Conservation (phyloP, 2,113 vertebrate genomes). For the Channa maculata region DNA sequence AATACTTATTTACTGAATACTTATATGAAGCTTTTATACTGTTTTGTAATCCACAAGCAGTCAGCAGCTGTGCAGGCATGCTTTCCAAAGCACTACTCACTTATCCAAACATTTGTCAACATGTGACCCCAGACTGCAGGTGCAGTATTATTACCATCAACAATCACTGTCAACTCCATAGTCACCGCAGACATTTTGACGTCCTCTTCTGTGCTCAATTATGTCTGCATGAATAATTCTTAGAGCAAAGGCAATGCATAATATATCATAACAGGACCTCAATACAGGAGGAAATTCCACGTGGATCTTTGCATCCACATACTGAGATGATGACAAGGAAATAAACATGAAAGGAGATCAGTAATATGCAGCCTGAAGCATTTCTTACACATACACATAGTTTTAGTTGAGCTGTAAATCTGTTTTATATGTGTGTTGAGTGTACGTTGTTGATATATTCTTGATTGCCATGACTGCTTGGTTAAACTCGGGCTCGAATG, state of each 20-base stretch:
- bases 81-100: conserved; percentile 15
- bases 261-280: conserved; percentile 47
- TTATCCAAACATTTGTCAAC: conserved; percentile 22
- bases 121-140: conserved; percentile 6
- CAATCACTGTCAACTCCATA: conserved; percentile 41
- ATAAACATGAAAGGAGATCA: conserved; percentile 26
- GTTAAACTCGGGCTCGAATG: conserved; percentile 9
- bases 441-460: background rate
- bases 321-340: conserved; percentile 34
- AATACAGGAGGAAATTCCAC: conserved; percentile 13
- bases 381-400: background rate
- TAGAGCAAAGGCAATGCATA: conserved; percentile 51
- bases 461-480: background rate
- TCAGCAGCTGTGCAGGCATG: background rate
- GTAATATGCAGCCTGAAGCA: background rate
- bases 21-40: background rate
- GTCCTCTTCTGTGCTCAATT: conserved; percentile 53
- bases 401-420: conserved; percentile 1
- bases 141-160: conserved; percentile 19
- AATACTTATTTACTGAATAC: no score
- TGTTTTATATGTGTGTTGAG: background rate
- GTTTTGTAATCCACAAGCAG: background rate
- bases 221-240: conserved; percentile 63
- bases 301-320: conserved; percentile 14
- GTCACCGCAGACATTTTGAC: conserved; percentile 46